phyloP scores from a whole-genome alignment of 2,888 invertebrate genomes.

The Parnassius apollo region DNA sequence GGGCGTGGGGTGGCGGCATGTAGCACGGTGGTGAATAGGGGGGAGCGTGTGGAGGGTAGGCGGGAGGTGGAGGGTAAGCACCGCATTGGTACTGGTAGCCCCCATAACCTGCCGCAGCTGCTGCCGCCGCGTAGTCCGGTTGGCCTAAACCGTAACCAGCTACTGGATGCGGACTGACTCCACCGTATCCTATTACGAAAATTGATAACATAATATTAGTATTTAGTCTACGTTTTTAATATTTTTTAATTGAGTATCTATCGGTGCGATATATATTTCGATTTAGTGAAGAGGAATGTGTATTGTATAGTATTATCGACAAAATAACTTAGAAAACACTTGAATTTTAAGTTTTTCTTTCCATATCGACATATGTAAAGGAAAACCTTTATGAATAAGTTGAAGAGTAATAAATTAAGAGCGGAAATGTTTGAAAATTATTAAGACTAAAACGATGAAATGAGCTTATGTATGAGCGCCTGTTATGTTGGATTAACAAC shows the following conservation, averaged over 20 bases:
- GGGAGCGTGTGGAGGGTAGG: conserved; percentile 85
- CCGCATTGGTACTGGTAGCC: conserved; percentile 81
- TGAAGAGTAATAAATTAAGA: too few species aligned
- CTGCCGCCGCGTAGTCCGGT: conserved; percentile 90
- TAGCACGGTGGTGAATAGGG: conserved; percentile 92
- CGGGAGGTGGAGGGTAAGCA: conserved; percentile 82
- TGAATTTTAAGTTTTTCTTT: too few species aligned
- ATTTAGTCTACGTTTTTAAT: background rate
- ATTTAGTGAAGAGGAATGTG: too few species aligned
- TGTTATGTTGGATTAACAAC: conserved; percentile 43
- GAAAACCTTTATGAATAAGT: too few species aligned
- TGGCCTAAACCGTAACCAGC: conserved; percentile 89
- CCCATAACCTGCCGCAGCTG: conserved; percentile 84
- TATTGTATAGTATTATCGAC: too few species aligned
- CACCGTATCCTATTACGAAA: conserved; percentile 85
- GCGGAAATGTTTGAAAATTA: too few species aligned
- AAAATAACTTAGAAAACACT: too few species aligned
- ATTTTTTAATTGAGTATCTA: background rate
- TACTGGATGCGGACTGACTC: conserved; percentile 90
- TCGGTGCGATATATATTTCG: background rate
- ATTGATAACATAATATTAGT: background rate
- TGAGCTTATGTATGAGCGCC: conserved; percentile 35
- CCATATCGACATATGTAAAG: too few species aligned
- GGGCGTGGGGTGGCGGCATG: conserved; percentile 93
- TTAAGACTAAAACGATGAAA: background rate